Conservation (phyloP, 64 coral and sea anemone species). For the Hydrozoanthus tunicans region DNA sequence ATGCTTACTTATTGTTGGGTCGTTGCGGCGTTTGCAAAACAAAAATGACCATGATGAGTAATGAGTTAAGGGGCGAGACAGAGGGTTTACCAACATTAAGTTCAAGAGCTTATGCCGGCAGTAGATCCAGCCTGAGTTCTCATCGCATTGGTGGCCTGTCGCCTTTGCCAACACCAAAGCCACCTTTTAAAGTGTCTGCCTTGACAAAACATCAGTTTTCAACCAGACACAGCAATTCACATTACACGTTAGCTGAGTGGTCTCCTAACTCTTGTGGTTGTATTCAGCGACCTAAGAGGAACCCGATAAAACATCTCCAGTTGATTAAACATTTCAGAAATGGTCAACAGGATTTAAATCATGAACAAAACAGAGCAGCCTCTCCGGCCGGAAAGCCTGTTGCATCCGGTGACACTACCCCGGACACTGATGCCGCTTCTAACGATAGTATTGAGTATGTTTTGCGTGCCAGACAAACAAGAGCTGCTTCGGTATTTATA, state of each 20-base stretch:
- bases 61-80: slow-evolving; percentile 13
- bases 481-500: background rate
- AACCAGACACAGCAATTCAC: background rate
- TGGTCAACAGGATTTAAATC: background rate
- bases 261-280: background rate
- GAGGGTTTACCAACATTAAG: slow-evolving; percentile 33
- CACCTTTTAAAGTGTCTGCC: background rate
- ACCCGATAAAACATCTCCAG: background rate
- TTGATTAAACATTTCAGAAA: background rate
- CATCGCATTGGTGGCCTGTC: background rate
- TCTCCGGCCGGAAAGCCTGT: background rate
- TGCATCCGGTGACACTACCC: background rate
- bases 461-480: background rate
- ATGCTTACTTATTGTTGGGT: slow-evolving; percentile 63
- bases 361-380: background rate
- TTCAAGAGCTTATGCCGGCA: background rate
- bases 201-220: background rate
- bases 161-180: background rate
- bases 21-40: slow-evolving; percentile 62
- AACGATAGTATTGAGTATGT: background rate
- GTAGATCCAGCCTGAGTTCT: slow-evolving; percentile 32
- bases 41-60: slow-evolving; percentile 50
- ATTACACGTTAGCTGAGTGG: background rate
- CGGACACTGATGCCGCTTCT: background rate
- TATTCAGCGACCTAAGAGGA: background rate